Base-by-base conservation (phyloP, 2,113 vertebrate genomes). In the Pedionomus torquatus region DNA sequence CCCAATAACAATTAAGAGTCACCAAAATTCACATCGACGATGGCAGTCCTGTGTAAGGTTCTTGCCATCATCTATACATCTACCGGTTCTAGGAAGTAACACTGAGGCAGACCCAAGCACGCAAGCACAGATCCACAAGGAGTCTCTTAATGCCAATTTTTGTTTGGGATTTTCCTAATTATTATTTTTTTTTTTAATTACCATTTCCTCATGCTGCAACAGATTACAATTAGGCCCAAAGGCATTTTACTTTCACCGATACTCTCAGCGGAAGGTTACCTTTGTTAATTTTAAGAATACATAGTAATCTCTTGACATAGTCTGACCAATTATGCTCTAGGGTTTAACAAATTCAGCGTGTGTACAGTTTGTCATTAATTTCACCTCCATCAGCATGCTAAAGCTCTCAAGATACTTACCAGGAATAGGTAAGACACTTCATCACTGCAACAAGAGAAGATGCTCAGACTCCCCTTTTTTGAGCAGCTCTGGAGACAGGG, bases 21-120 rank as follows among this genome's bases (percentile, higher is more conserved):
- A 78, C 88, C 74, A 72, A 98, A 96, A 96, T 58, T 74, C 87
- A 87, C 82, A 60, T 23, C 91, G 84, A 66, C 93, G 83, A 96
- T 83, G 85, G 91, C 51, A 97, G 96, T 79, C 94, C 97, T 82
- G 68, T 78, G 91, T 98, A 98, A 98, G 97, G 19, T 28, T 81
- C 43, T 41, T 94, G 41, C 21, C 5, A 16, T 80, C 35, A 13
- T 70, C n/a, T 54, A 74, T 68, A 60, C 57, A 90, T 41, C 49
- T 25, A 64, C 6, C 30, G 57, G 15, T 68, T 82, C 24, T 85
- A 2, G 8, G 68, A 80, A 88, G 46, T 18, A 88, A 55, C 17
- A n/a, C 28, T 63, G 31, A 65, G 71, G 72, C 18, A 83, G 82
- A 70, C 33, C 13, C 26, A n/a, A 17, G 15, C 33, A 76, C 30